Conservation (phyloP, 30 jellyfish, hydroid and myxozoan genomes). For the Aurelia sp. region DNA sequence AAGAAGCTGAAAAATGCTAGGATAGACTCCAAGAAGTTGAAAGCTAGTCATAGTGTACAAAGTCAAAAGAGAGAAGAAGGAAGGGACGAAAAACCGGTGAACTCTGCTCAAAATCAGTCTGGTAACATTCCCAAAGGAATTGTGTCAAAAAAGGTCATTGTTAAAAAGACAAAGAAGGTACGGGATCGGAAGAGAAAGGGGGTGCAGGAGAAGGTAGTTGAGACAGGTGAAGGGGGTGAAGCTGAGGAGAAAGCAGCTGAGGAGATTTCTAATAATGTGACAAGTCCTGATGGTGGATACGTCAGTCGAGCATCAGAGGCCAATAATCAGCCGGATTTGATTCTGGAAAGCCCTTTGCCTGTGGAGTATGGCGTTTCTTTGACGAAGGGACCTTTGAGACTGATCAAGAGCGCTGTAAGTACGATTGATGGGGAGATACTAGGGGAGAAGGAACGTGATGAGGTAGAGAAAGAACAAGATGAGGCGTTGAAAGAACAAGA, state of each 20-base stretch:
- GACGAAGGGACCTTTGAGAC: not conserved
- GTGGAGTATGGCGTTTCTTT: not conserved
- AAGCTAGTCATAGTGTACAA: not conserved
- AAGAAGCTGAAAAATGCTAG: constrained; percentile 52
- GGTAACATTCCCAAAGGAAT: not conserved
- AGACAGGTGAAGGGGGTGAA: not conserved
- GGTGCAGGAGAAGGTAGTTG: not conserved
- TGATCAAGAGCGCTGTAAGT: not conserved
- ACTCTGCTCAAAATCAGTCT: not conserved
- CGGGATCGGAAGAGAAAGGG: not conserved
- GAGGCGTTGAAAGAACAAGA: not conserved
- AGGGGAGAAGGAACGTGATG: not conserved
- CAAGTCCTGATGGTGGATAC: constrained; percentile 30
- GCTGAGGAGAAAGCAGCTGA: not conserved
- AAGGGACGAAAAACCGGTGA: not conserved
- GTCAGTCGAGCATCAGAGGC: constrained; percentile 15
- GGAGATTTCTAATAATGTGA: not conserved
- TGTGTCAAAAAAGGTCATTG: not conserved
- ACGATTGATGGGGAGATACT: too few species aligned
- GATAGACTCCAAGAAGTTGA: constrained; percentile 32
- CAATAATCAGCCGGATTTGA: constrained; percentile 11
- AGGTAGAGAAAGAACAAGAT: not conserved
- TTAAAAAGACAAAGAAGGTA: not conserved
- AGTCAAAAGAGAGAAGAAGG: not conserved
- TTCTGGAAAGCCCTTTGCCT: not conserved